Conservation (phyloP, 2,113 vertebrate genomes). For the Pomatorhinus ruficollis region DNA sequence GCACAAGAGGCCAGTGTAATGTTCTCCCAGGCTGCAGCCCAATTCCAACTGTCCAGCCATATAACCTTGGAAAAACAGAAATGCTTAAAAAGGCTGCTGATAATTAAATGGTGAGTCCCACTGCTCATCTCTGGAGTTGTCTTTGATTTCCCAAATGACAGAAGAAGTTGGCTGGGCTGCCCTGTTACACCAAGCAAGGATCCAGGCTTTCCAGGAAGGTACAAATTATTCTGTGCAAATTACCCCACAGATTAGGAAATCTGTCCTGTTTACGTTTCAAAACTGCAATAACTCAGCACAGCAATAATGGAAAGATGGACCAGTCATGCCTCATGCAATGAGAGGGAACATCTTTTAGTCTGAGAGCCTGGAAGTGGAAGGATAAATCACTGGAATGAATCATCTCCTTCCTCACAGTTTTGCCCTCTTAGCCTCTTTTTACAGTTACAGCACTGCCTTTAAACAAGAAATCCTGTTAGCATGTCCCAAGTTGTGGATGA, state of each 20-base stretch:
- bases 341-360: not conserved
- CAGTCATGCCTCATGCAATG: not conserved
- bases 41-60: not conserved
- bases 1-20: constrained; percentile 1
- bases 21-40: not conserved
- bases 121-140: not conserved
- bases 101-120: not conserved
- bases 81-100: not conserved
- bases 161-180: not conserved
- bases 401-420: not conserved
- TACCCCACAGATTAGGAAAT: not conserved
- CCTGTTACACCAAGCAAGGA: not conserved
- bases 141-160: constrained; percentile 11
- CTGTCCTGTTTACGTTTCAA: not conserved
- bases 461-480: constrained; percentile 19
- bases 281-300: not conserved
- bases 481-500: not conserved
- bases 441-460: not conserved
- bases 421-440: constrained; percentile 6
- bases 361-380: not conserved
- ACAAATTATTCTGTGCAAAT: not conserved
- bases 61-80: not conserved
- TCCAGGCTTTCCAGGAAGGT: constrained; percentile 22
- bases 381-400: constrained; percentile 5
- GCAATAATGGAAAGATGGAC: not conserved